Evolutionary conservation across 2,113 vertebrate species (phyloP), one percentile per base, ranked within the genome.

Genomic region (Gorilla gorilla): DNA sequence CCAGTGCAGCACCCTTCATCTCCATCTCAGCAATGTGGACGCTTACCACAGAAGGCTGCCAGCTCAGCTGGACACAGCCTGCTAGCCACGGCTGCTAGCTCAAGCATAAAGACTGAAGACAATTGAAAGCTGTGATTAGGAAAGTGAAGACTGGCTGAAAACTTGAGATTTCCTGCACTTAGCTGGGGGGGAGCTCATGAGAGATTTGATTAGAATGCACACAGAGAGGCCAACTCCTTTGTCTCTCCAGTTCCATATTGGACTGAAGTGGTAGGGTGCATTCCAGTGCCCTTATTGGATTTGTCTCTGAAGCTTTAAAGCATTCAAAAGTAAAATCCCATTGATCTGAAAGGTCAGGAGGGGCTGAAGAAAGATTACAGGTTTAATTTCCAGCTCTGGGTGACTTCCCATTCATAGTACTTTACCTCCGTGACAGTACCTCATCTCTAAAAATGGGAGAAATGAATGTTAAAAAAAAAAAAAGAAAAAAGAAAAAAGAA

Each of bases 251-350:
- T 61, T 50, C 72, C 6, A 9, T 73, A 2, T 13, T 89, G 72
- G 81, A 66, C 73, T 64, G 76, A 90, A 94, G 81, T 82, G 78
- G 90, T 40, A 25, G 97, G 97, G 94, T 89, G 94, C 94, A 86
- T 96, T 94, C 95, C 95, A 80, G 23, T 0, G 27, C 55, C 90
- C 85, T 95, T 90, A 94, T 72, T 97, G 96, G 85, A 97, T 97
- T 98, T 96, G 89, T 76, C 38, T 81, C 81, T 91, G 90, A 90
- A 95, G 97, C 95, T 84, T 80, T 52, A 94, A 95, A 96, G 94
- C 97, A 86, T 97, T 98, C 90, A 94, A 32, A 96, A 97, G 95
- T 96, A 93, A 96, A 97, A 98, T 96, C 97, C 86, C 81, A 97
- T 96, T 83, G 97, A 98, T 96, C 85, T 87, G 55, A 93, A 97